A percentile compares a stretch with the other conserved stretches of the same genome.
phyloP scores from a whole-genome alignment of 2,888 invertebrate genomes.

The Pammene aurita region DNA sequence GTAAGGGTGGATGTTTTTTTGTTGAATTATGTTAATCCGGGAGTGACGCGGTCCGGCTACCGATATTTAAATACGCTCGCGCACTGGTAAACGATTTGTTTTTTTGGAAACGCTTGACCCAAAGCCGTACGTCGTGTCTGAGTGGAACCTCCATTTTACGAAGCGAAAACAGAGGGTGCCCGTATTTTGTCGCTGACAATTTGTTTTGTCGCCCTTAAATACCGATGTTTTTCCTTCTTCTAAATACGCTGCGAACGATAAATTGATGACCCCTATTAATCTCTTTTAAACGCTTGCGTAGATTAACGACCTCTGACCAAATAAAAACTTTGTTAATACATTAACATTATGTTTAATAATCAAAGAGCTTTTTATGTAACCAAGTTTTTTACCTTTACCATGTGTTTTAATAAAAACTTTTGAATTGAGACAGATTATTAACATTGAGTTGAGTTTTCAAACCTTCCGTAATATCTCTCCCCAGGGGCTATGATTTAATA shows the following conservation, averaged over 20 bases:
- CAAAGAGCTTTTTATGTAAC: background rate
- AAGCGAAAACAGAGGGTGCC: slow-evolving; percentile 54
- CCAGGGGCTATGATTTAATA: slow-evolving; percentile 29
- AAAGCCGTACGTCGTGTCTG: slow-evolving; percentile 46
- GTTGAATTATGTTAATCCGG: slow-evolving; percentile 78
- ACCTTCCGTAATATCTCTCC: slow-evolving; percentile 21
- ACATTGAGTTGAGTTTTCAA: slow-evolving; percentile 4
- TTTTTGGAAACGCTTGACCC: slow-evolving; percentile 46
- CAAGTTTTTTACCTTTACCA: background rate
- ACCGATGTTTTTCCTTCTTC: slow-evolving; percentile 41
- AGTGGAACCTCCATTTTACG: slow-evolving; percentile 55
- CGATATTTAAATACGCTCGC: slow-evolving; percentile 75
- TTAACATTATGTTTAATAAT: slow-evolving; percentile 12
- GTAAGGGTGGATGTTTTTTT: slow-evolving; percentile 69
- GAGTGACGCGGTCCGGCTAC: slow-evolving; percentile 70
- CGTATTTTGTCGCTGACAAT: slow-evolving; percentile 51
- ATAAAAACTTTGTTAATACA: slow-evolving; percentile 19
- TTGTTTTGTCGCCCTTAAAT: slow-evolving; percentile 45
- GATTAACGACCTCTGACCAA: slow-evolving; percentile 27
- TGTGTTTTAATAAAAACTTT: background rate
- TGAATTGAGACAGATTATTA: background rate
- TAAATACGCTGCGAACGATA: slow-evolving; percentile 35
- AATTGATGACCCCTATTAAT: slow-evolving; percentile 41
- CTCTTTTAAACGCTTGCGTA: slow-evolving; percentile 38
- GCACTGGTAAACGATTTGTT: slow-evolving; percentile 60